A percentile compares a stretch with the other conserved stretches of the same genome.
Conservation (phyloP, 2,113 vertebrate species). For the Varanus komodoensis region DNA sequence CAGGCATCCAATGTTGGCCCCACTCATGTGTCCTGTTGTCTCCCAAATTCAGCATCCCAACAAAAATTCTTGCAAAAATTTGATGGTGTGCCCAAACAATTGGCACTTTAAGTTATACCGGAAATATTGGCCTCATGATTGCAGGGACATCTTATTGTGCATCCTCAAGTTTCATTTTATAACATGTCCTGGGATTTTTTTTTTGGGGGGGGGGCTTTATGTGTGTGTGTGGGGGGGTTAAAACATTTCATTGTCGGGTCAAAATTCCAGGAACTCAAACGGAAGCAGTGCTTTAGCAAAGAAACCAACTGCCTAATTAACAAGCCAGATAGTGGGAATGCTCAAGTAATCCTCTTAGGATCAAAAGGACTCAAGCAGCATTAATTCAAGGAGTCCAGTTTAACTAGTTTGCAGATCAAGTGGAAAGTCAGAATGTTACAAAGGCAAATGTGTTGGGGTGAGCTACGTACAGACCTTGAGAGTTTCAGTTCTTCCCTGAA, state of each 20-base stretch:
- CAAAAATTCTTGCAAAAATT: no score
- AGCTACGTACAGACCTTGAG: background rate
- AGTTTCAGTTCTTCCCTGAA: background rate
- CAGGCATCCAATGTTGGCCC: background rate
- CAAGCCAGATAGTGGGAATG: background rate
- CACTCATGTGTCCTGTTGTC: background rate
- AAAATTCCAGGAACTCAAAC: background rate
- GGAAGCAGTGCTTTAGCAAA: background rate
- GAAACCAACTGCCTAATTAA: constrained; percentile 4
- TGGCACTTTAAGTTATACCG: background rate
- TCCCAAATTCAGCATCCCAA: background rate
- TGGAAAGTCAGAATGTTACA: background rate
- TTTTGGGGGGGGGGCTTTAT: no score
- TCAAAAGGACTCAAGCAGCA: background rate
- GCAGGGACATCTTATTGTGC: background rate
- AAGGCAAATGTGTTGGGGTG: background rate
- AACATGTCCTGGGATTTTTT: background rate
- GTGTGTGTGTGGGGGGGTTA: no score
- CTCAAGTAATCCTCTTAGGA: constrained; percentile 4
- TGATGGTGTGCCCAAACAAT: background rate
- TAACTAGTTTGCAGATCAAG: constrained; percentile 12
- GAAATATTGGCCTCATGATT: background rate
- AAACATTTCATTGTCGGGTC: background rate
- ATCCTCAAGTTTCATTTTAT: background rate
- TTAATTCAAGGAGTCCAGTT: background rate